Conservation (phyloP, 2,888 invertebrate species). For the Mactromeris polynyma region DNA sequence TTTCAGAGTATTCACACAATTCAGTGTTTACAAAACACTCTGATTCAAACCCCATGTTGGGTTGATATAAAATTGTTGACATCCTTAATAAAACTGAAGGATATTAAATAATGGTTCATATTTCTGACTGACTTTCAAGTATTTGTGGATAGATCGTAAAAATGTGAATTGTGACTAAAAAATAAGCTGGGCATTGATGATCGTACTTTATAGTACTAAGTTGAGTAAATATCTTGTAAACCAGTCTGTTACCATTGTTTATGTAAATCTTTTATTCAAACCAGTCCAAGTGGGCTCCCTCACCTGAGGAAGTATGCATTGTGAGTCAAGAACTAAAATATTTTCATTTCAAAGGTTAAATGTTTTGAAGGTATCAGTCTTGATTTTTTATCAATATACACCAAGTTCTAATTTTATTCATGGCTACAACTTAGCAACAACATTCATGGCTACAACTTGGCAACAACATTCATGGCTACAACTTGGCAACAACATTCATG, state of each 20-base stretch:
- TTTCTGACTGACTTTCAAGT: neutral
- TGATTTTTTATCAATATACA: no score
- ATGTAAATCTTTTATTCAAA: neutral
- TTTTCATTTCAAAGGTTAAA: no score
- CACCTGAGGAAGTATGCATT: neutral
- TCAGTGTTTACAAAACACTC: neutral
- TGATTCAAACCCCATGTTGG: constrained; percentile 25
- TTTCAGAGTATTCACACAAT: constrained; percentile 1
- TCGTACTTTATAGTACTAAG: neutral
- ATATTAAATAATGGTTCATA: neutral
- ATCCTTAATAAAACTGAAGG: neutral
- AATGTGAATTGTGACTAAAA: neutral
- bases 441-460: no score
- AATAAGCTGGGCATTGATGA: neutral
- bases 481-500: no score
- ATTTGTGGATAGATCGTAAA: neutral
- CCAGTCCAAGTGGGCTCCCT: neutral
- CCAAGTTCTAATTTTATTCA: no score
- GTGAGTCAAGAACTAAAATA: no score
- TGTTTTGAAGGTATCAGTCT: no score
- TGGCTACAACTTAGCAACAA: no score
- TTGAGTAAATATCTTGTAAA: neutral
- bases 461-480: no score
- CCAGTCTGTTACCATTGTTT: neutral
- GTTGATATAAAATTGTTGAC: constrained; percentile 32